Evolutionary conservation across 2,888 invertebrate species (phyloP), one percentile per base, ranked within the genome.

Genomic region (Lochmaea capreae): DNA sequence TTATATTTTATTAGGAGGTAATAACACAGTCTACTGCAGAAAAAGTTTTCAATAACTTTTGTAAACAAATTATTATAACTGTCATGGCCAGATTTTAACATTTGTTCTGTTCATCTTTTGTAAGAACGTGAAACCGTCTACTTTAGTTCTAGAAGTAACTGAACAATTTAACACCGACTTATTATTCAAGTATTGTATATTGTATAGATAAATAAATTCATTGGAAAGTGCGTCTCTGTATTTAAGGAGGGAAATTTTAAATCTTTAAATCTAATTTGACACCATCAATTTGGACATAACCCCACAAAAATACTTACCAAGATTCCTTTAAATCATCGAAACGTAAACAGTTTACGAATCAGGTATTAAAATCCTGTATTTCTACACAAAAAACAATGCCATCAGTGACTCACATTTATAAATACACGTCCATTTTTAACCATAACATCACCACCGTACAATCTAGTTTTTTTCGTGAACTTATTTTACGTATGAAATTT

Each of bases 391-490:
- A 80, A 80, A 81, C 77, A 79, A 81, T 77, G 77, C 77, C 54
- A 54, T 54, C 77, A 67, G 63, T 81, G 81, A 81, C 74, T 81
- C 81, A 81, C 80, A 75, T 78, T 81, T 81, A 81, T 81, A 80
- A 81, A 81, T 81, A 81, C 78, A 75, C 77, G 67, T 79, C 77
- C 77, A 79, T 78, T 79, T 80, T 78, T 79, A 79, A 79, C 79
- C 78, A 76, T 77, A 78, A 71, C 73, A 77, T 77, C 73, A 72
- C 78, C 22, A 54, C 6, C 42, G 61, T 57, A 71, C 62, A 66
- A 62, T 66, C 62, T 46, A 59, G 65, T 68, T 66, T 67, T 39
- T 57, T 73, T 72, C n/a, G 33, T 33, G 33, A 71, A 57, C 22
- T 57, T 58, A 54, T 18, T 26, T 58, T 58, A 43, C 12, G 42